phyloP scores from a whole-genome alignment of 2,797 vertebrate genomes.

The Enteromius anoplus region DNA sequence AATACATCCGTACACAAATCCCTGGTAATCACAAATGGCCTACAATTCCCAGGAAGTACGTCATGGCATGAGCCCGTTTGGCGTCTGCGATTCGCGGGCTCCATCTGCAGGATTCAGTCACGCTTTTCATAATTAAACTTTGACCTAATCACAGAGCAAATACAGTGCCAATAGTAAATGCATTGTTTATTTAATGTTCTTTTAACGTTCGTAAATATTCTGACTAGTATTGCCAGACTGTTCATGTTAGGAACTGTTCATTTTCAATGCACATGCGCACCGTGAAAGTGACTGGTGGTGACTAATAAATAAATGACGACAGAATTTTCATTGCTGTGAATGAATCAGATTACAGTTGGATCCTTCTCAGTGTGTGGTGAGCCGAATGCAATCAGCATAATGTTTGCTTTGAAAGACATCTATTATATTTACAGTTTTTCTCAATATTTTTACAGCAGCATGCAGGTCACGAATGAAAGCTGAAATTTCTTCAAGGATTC shows the following conservation, averaged over 20 bases:
- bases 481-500: neutral
- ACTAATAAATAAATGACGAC: neutral
- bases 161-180: neutral
- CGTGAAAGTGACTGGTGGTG: neutral
- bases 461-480: neutral
- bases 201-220: neutral
- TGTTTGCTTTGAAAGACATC: neutral
- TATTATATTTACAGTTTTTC: conserved; percentile 13
- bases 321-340: neutral
- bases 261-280: neutral
- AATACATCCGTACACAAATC: conserved; percentile 45
- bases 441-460: neutral
- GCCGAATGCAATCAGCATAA: neutral
- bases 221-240: neutral
- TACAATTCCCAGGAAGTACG: conserved; percentile 64
- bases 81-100: conserved; percentile 46
- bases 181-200: neutral
- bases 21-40: conserved; percentile 47
- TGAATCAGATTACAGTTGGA: neutral
- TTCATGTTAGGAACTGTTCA: neutral
- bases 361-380: neutral
- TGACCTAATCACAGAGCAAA: neutral
- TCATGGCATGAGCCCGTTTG: conserved; percentile 36
- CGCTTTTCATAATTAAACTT: neutral
- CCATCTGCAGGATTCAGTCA: conserved; percentile 66